phyloP scores from a whole-genome alignment of 2,797 vertebrate genomes.

The Scolopax rusticola region DNA sequence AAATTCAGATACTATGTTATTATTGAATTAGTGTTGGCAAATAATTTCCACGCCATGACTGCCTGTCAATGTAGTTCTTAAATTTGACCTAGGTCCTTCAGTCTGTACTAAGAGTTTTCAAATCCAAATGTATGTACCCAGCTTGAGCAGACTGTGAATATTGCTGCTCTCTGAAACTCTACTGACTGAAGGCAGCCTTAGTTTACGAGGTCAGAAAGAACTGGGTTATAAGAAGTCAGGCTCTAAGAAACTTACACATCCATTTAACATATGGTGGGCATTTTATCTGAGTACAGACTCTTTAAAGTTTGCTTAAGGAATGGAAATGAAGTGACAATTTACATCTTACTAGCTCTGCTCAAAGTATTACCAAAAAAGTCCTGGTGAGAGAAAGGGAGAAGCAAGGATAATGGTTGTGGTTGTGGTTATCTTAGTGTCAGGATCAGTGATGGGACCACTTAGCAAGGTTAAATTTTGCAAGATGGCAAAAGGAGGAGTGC shows the following conservation, averaged over 20 bases:
- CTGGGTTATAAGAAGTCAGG: not conserved
- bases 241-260: not conserved
- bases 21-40: not conserved
- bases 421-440: not conserved
- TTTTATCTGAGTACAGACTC: not conserved
- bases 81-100: not conserved
- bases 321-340: not conserved
- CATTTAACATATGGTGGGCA: not conserved
- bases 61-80: not conserved
- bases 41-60: not conserved
- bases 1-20: not conserved
- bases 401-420: not conserved
- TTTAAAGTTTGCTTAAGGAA: not conserved
- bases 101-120: not conserved
- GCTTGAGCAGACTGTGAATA: not conserved
- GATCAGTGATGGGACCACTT: not conserved
- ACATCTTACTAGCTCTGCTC: not conserved
- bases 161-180: not conserved
- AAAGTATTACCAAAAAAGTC: not conserved
- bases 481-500: not conserved
- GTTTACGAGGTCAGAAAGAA: not conserved
- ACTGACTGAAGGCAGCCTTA: not conserved
- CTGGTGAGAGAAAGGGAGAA: not conserved
- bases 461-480: not conserved
- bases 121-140: not conserved